Evolutionary conservation across 2,888 invertebrate genomes (phyloP).

Genomic region (Aleiodes alternator): DNA sequence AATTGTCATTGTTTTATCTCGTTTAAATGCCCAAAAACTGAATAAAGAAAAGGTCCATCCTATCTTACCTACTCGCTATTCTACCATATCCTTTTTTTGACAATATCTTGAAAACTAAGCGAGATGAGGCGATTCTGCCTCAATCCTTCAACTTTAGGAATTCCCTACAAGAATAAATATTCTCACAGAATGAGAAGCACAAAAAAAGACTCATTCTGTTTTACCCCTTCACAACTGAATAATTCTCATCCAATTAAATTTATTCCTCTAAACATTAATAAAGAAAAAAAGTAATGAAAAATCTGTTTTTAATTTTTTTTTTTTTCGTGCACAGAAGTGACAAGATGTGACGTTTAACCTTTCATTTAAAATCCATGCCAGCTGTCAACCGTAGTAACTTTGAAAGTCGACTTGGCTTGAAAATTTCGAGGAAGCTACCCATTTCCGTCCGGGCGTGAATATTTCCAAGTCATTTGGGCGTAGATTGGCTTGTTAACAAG

Average conservation of each 20-base stretch:
- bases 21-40: too few species aligned
- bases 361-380: constrained; percentile 37
- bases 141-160: too few species aligned
- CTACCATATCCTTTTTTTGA: too few species aligned
- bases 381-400: constrained; percentile 38
- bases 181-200: too few species aligned
- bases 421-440: constrained; percentile 45
- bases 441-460: constrained; percentile 51
- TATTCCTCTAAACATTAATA: not conserved
- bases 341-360: constrained; percentile 25
- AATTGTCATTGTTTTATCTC: too few species aligned
- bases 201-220: too few species aligned
- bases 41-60: too few species aligned
- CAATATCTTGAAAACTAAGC: too few species aligned
- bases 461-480: constrained; percentile 56
- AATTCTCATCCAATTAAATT: not conserved
- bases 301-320: constrained; percentile 22
- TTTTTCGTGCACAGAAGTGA: not conserved
- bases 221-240: too few species aligned
- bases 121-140: too few species aligned
- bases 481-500: constrained; percentile 66
- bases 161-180: too few species aligned
- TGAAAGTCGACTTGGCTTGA: constrained; percentile 25
- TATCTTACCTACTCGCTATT: too few species aligned
- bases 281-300: not conserved